Base-by-base conservation (phyloP, 2,113 vertebrate genomes). In the Pongo pygmaeus region DNA sequence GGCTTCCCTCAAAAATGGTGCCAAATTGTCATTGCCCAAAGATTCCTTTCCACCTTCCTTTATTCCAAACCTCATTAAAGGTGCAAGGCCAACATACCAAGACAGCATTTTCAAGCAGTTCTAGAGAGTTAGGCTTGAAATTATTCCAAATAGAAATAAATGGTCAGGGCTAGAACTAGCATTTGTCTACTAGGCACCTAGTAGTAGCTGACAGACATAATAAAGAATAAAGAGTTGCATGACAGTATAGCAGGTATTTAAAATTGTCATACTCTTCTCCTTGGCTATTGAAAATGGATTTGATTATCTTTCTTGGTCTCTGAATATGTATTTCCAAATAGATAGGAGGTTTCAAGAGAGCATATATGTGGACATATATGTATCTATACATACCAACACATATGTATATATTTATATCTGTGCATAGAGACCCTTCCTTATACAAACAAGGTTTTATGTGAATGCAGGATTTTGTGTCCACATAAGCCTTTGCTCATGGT, bases 71-170 rank as follows among this genome's bases (percentile, higher is more conserved):
- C 48, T 84, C 22, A 52, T 50, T 88, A 3, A 57, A 16, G 80
- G 64, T 38, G 22, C 90, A 89, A 96, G 97, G 84, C 90, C 87
- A 64, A 83, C 84, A 13, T 78, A 59, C 27, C 72, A 80, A 69
- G 78, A 79, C 43, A 87, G 85, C 30, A 48, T 93, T 94, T 70
- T 61, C 91, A 74, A 96, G 92, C 81, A 93, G 72, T 96, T 93
- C 89, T 69, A 27, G 75, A 90, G 94, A 91, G 61, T 96, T 94
- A 78, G 77, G 74, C 86, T 91, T 67, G 95, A 97, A 91, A 98
- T 98, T 93, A 94, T 89, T 89, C 4, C 64, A 98, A 97, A 96
- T 93, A 96, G 97, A 98, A 98, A 98, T 64, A 97, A 98, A 98
- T 70, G 94, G 78, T 57, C 88, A n/a, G 89, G 59, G 93, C 16